phyloP scores from a whole-genome alignment of 2,888 invertebrate genomes.

The Melanotus villosus region DNA sequence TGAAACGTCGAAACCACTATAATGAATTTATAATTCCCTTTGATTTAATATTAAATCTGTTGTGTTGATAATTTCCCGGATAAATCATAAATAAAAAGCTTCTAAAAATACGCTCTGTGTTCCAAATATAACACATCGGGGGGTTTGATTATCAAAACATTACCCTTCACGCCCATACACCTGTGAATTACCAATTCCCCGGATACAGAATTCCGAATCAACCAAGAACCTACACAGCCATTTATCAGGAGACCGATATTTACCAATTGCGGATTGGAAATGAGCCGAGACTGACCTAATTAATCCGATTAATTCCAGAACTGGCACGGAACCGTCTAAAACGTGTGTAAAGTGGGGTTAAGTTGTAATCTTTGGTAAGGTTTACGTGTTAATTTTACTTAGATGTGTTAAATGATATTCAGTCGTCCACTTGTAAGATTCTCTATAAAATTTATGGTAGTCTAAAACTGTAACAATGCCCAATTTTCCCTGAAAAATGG shows the following conservation, averaged over 20 bases:
- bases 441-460: too few relatives aligned
- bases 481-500: too few relatives aligned
- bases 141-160: too few relatives aligned
- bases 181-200: neutral
- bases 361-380: neutral
- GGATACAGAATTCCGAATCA: neutral
- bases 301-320: conserved; percentile 37
- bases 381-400: conserved; percentile 7
- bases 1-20: too few relatives aligned
- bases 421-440: neutral
- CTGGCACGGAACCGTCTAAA: conserved; percentile 22
- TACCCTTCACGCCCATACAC: too few relatives aligned
- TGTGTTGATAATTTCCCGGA: too few relatives aligned
- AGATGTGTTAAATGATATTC: neutral
- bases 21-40: too few relatives aligned
- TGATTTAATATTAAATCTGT: too few relatives aligned
- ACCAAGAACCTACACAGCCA: neutral
- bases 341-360: conserved; percentile 15
- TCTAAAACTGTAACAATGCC: too few relatives aligned
- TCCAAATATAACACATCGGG: too few relatives aligned
- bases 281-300: conserved; percentile 36
- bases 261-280: conserved; percentile 29
- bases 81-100: too few relatives aligned
- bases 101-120: too few relatives aligned
- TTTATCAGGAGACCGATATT: conserved; percentile 32